Evolutionary conservation across 2,797 vertebrate species (phyloP), one percentile per base, ranked within the genome.

Genomic region (Sebastes glaucus): DNA sequence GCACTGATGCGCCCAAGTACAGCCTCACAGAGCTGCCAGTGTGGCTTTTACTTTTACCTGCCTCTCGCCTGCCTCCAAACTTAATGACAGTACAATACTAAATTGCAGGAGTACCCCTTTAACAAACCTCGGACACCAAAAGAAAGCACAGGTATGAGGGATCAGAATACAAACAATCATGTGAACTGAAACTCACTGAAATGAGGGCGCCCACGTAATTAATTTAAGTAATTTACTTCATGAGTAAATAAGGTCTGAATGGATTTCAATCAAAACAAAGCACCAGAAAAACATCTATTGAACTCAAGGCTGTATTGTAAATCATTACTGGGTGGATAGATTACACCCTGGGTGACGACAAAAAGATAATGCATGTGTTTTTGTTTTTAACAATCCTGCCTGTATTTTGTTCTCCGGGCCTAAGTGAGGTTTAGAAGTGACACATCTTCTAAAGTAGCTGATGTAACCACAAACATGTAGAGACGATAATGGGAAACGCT

Each of bases 401-500:
- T 64, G 55, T 1, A 30, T 73, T 82, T 79, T 72, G 81, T 76
- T 84, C 68, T 67, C 64, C 1, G 0, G 71, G 71, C 38, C 61
- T 59, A 27, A 76, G 78, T 30, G 14, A 56, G 56, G 28, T 68
- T 82, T 38, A 71, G 73, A 79, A 77, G 81, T 80, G 88, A 85
- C 79, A 82, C 74, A 73, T 86, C 70, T 76, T 53, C 59, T 32
- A 22, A 86, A 91, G 57, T 1, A 77, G 85, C 86, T 91, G 84
- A 91, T 65, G 76, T 85, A 63, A 89, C 86, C 87, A 77, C 35
- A 77, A 83, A 79, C 88, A 74, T 87, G 68, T 72, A 16, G 78
- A 83, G 76, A 80, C 28, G 49, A 80, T 74, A 77, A 69, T 60
- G 82, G 77, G 78, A 78, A 71, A 84, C 64, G 65, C 59, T 25